Evolutionary conservation across 2,888 invertebrate genomes (phyloP), one percentile per base, ranked within the genome.

Genomic region (Carcina quercana): DNA sequence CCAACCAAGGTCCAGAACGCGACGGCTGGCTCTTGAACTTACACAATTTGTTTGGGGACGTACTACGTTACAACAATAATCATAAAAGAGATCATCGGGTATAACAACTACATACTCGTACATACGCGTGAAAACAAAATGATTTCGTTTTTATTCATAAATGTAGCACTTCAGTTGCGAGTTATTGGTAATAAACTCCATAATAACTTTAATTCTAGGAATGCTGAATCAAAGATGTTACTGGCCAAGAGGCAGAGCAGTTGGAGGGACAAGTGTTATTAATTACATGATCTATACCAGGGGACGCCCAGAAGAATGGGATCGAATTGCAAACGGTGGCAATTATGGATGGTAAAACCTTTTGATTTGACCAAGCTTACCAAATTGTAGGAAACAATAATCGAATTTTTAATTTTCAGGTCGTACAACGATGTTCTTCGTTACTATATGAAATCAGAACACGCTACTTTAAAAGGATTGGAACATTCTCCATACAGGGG

Each of bases 201-300:
- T n/a, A n/a, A n/a, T n/a, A n/a, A n/a, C n/a, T n/a, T n/a, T n/a
- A n/a, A n/a, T n/a, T n/a, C n/a, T n/a, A 67, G 80, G 79, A 3
- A 70, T 85, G 67, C 47, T 54, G 21, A 74, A 79, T 32, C 52
- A 66, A 21, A 53, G 63, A 32, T 90, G 92, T 53, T 89, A 86
- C 47, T 89, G 92, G 88, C 91, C 91, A 0, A 78, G 91, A 38
- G 94, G 94, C 0, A 89, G 89, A 56, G 91, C 90, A 0, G 63
- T 93, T 11, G 95, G 95, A 0, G 95, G 94, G 0, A 91, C 91
- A 2, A 93, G 93, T 15, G 88, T 91, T 7, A 88, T 94, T 3
- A 95, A 95, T 73, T 95, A 92, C 58, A 90, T 95, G 89, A 86
- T 93, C 3, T 94, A 95, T 60, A 89, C 92, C 0, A 85, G 95